Evolutionary conservation across 1,140 invertebrate species (phyloP).

Genomic region (Ips typographus): DNA sequence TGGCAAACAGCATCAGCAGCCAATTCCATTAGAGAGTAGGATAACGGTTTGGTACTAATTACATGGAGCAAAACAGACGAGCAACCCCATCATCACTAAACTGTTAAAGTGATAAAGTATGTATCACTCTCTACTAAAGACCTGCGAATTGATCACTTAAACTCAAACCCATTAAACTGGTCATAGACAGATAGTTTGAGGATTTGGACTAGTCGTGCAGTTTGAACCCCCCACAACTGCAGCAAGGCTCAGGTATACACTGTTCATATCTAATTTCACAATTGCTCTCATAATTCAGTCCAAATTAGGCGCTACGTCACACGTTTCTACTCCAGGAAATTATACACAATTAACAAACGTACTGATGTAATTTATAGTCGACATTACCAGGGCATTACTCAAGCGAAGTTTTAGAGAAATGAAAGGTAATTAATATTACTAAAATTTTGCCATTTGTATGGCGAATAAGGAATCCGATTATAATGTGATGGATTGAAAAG

Average conservation of each 20-base stretch:
- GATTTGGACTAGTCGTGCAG: constrained; percentile 9
- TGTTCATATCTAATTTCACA: constrained; percentile 49
- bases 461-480: not conserved
- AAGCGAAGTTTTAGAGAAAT: constrained; percentile 33
- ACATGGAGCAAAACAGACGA: too few species aligned
- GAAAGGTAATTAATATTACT: constrained; percentile 28
- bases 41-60: constrained; percentile 21
- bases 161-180: too few species aligned
- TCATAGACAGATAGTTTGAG: not conserved
- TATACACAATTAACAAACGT: constrained; percentile 40
- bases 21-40: constrained; percentile 48
- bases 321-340: constrained; percentile 38
- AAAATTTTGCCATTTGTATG: constrained; percentile 11
- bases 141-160: too few species aligned
- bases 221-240: constrained; percentile 9
- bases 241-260: constrained; percentile 33
- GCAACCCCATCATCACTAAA: too few species aligned
- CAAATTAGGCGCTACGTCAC: constrained; percentile 40
- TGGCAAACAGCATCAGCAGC: constrained; percentile 47
- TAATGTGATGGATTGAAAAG: constrained; percentile 1
- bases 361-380: constrained; percentile 42
- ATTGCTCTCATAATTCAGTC: constrained; percentile 49
- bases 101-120: too few species aligned
- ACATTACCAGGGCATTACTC: constrained; percentile 34
- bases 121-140: too few species aligned